phyloP scores from a whole-genome alignment of 2,113 vertebrate species.

The Poicephalus meyeri region DNA sequence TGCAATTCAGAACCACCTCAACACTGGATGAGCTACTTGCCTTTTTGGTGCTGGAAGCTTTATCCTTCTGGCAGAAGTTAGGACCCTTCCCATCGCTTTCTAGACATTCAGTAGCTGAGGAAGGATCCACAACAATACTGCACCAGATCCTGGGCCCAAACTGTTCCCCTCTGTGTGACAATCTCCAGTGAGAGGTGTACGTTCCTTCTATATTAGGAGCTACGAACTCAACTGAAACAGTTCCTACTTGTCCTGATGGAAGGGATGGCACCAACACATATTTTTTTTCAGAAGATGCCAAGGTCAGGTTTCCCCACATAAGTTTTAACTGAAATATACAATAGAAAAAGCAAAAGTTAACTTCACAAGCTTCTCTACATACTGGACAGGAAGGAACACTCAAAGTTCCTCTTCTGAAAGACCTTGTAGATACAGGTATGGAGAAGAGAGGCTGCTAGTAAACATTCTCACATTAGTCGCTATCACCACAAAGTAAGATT shows the following conservation, averaged over 20 bases:
- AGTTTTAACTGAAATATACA: slow-evolving; percentile 85
- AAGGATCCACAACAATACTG: slow-evolving; percentile 92
- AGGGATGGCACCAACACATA: slow-evolving; percentile 90
- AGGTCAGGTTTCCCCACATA: slow-evolving; percentile 96
- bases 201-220: slow-evolving; percentile 92
- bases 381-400: neutral
- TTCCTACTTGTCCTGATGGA: slow-evolving; percentile 88
- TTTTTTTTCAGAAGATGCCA: slow-evolving; percentile 86
- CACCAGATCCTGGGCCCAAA: slow-evolving; percentile 98
- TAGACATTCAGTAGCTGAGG: slow-evolving; percentile 28
- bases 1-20: neutral
- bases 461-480: neutral
- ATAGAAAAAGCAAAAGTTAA: neutral
- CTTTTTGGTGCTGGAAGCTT: slow-evolving; percentile 72
- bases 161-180: slow-evolving; percentile 93
- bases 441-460: neutral
- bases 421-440: neutral
- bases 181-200: slow-evolving; percentile 97
- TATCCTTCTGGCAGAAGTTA: slow-evolving; percentile 12
- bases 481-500: neutral
- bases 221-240: slow-evolving; percentile 92
- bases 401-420: neutral
- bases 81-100: slow-evolving; percentile 33
- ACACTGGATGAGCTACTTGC: slow-evolving; percentile 67
- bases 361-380: neutral